These are phyloP conservation scores for Darevskia mixta DNA, from an alignment of 2,797 vertebrate genomes.

Conservation along the genomic window DNA sequence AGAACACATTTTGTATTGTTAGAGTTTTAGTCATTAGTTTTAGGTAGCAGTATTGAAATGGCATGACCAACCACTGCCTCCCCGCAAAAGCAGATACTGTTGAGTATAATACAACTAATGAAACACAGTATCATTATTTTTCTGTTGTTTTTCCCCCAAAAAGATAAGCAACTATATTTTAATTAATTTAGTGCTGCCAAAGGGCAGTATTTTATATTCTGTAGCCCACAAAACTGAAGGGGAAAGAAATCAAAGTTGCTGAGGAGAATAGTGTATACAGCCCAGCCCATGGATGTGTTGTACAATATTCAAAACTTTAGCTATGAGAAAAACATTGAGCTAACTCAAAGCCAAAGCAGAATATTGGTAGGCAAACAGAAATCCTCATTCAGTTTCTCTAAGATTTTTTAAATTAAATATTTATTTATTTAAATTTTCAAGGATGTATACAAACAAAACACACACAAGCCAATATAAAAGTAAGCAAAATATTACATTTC, in stretches of 20 bases:
- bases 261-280: slow-evolving; percentile 29
- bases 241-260: slow-evolving; percentile 54
- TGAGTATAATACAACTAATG: slow-evolving; percentile 58
- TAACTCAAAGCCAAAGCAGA: slow-evolving; percentile 52
- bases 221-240: slow-evolving; percentile 47
- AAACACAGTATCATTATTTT: slow-evolving; percentile 54
- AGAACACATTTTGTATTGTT: slow-evolving; percentile 63
- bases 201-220: slow-evolving; percentile 56
- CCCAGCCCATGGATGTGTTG: slow-evolving; percentile 15
- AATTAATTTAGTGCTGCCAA: slow-evolving; percentile 28
- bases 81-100: slow-evolving; percentile 66
- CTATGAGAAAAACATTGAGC: slow-evolving; percentile 48
- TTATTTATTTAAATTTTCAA: too few relatives aligned
- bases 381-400: slow-evolving; percentile 53
- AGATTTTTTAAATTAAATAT: slow-evolving; percentile 1
- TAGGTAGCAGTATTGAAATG: slow-evolving; percentile 70
- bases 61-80: slow-evolving; percentile 41
- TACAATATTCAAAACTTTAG: slow-evolving; percentile 44
- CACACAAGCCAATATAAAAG: too few relatives aligned
- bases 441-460: too few relatives aligned
- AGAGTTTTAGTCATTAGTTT: slow-evolving; percentile 72
- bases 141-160: slow-evolving; percentile 36
- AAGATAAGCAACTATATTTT: slow-evolving; percentile 53
- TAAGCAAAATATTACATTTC: slow-evolving; percentile 2
- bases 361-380: slow-evolving; percentile 43